These are phyloP conservation scores for Oriolus oriolus DNA, from an alignment of 2,113 vertebrate species.

Conservation along the genomic window DNA sequence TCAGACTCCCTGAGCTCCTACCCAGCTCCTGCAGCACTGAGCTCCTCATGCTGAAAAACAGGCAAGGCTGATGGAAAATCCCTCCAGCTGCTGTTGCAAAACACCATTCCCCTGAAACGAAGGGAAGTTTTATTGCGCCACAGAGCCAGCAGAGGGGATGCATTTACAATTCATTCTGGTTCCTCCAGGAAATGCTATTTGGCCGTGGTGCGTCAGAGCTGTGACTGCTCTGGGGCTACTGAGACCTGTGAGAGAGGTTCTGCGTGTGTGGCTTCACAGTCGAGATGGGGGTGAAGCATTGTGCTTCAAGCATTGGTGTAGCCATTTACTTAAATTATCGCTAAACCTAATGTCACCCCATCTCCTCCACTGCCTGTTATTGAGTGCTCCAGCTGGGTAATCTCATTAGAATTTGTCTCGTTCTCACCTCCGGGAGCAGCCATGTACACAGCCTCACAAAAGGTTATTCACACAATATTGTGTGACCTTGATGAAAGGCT, in stretches of 20 bases:
- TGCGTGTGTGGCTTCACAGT: background rate
- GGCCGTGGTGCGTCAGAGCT: background rate
- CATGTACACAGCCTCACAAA: slow-evolving; percentile 26
- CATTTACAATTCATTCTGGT: background rate
- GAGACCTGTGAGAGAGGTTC: background rate
- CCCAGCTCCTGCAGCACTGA: background rate
- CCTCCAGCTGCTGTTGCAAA: background rate
- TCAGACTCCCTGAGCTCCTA: fast-evolving
- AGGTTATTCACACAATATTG: slow-evolving; percentile 44
- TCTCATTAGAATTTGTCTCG: slow-evolving; percentile 14
- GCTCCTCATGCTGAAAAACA: background rate
- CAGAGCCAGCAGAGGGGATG: background rate
- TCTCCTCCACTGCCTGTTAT: background rate
- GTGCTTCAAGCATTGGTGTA: background rate
- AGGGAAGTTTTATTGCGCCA: background rate
- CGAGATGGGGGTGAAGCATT: background rate
- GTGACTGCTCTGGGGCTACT: background rate
- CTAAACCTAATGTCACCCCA: background rate
- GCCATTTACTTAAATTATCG: background rate
- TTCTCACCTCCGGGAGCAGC: slow-evolving; percentile 26
- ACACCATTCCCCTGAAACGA: background rate
- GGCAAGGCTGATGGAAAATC: background rate
- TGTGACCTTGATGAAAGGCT: slow-evolving; percentile 59
- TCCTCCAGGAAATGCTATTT: background rate
- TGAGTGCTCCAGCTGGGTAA: slow-evolving; percentile 21